Conservation (phyloP, 2,113 vertebrate species). For the cat (Felis catus) region DNA sequence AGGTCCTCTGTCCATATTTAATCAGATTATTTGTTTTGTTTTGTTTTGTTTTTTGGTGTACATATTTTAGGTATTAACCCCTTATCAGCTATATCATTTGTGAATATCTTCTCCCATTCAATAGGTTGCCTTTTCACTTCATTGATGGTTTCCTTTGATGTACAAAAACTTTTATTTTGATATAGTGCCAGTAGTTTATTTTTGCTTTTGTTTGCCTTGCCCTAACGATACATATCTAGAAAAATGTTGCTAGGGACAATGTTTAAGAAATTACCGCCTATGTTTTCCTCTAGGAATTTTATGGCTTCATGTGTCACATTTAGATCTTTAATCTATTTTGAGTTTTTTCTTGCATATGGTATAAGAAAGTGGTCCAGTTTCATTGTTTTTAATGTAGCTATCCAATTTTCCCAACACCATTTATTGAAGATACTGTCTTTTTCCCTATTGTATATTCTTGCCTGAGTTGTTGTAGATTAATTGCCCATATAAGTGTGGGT, state of each 20-base stretch:
- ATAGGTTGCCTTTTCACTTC: not conserved
- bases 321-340: not conserved
- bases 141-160: not conserved
- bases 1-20: not conserved
- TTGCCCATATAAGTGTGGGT: no score
- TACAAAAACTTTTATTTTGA: not conserved
- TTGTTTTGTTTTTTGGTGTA: not conserved
- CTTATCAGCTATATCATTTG: not conserved
- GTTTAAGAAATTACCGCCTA: not conserved
- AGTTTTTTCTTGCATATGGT: not conserved
- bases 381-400: not conserved
- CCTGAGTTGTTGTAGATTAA: no score
- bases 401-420: not conserved
- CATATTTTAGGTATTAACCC: not conserved
- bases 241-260: not conserved
- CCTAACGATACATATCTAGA: not conserved
- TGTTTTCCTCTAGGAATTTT: not conserved
- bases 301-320: not conserved
- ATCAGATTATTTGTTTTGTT: not conserved
- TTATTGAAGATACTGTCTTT: not conserved
- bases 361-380: not conserved
- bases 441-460: no score
- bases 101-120: not conserved
- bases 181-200: not conserved
- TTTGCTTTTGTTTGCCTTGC: not conserved